Base-by-base conservation (phyloP, 2,797 vertebrate genomes). In the Salmo trutta region DNA sequence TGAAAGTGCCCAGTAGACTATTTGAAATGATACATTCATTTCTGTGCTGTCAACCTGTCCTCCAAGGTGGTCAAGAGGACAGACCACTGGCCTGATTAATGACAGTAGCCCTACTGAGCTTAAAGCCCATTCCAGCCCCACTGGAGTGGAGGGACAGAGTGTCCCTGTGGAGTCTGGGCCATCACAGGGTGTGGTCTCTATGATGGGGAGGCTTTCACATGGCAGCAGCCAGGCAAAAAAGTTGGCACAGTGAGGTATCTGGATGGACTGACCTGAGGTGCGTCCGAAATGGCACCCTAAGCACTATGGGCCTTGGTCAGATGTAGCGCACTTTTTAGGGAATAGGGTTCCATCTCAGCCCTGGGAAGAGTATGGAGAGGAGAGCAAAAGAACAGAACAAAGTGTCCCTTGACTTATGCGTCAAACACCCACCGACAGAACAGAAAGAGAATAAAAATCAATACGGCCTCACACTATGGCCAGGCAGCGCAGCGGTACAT, bases 391-490 rank as follows among this genome's bases (percentile, higher is more conserved):
- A 84, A 87, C 80, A 85, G 87, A 90, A 82, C 81, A n/a, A 59
- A 7, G 29, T 75, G 85, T 81, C 87, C 79, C 84, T 81, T 81
- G 84, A 90, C 83, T 83, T 83, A 83, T 85, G 84, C 73, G 52
- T 87, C 87, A 88, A 84, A 90, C 83, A 86, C 79, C 85, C 82
- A 82, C 86, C 79, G 24, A 76, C 83, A 79, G 79, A 87, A 87
- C 82, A 80, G 77, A 88, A 76, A 88, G 62, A n/a, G 77, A 84
- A 74, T 76, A 86, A 76, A 86, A 90, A 91, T 92, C 90, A 77
- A 91, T 92, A 91, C 29, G 1, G 59, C 86, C 86, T 90, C 88
- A 82, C 71, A 82, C 87, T 84, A 86, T 59, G 82, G 81, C 74
- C 83, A 74, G 79, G 81, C 80, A 79, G 81, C 73, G 78, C 84